Conservation (phyloP, 1,140 invertebrate genomes). For the Paramacrobiotus metropolitanus region DNA sequence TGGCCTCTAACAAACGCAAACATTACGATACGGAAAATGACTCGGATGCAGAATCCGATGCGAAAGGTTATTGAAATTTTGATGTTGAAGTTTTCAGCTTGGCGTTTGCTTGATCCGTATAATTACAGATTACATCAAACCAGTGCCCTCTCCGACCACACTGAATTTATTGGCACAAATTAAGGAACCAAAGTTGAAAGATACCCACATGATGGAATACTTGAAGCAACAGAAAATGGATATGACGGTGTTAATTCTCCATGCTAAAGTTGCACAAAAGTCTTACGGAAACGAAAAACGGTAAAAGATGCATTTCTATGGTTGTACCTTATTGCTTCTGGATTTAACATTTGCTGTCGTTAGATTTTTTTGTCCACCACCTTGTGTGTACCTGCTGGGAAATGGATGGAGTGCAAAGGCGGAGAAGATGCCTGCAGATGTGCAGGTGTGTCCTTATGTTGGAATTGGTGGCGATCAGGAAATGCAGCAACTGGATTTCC, state of each 20-base stretch:
- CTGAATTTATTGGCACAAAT: neutral
- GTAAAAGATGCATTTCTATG: conserved; percentile 16
- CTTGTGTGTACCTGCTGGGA: conserved; percentile 91
- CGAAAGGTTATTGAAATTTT: conserved; percentile 8
- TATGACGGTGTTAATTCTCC: conserved; percentile 86
- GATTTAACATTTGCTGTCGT: conserved; percentile 7
- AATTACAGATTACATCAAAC: neutral
- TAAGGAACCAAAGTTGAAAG: conserved; percentile 58
- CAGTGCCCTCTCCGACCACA: neutral
- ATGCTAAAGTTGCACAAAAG: conserved; percentile 94
- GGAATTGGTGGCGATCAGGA: conserved; percentile 97
- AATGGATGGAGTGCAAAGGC: conserved; percentile 86
- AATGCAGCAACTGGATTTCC: conserved; percentile 92
- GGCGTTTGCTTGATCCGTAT: neutral
- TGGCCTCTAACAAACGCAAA: neutral
- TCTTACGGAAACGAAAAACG: conserved; percentile 98
- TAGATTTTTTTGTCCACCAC: conserved; percentile 91
- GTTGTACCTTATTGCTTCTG: neutral
- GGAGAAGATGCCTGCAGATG: conserved; percentile 55
- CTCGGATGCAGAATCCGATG: conserved; percentile 8
- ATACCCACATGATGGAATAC: conserved; percentile 88
- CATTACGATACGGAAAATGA: conserved; percentile 2
- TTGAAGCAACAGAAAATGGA: conserved; percentile 62
- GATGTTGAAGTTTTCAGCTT: conserved; percentile 7
- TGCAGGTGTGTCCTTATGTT: conserved; percentile 88